A percentile compares a stretch with the other conserved stretches of the same genome.
phyloP scores from a whole-genome alignment of 2,113 vertebrate genomes.

The Oenanthe oenanthe region DNA sequence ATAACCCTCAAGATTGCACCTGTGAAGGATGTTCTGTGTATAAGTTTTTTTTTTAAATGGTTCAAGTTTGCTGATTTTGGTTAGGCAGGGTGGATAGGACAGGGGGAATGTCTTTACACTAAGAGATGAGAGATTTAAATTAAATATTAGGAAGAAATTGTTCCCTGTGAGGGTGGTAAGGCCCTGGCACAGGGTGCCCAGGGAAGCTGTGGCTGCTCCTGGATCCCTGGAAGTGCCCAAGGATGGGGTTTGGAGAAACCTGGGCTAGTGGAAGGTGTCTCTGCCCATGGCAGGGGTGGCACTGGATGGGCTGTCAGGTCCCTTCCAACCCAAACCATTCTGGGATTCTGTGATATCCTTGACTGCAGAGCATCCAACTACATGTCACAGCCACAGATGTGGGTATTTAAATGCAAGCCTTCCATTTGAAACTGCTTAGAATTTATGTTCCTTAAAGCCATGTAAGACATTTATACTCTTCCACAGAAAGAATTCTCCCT shows the following conservation, averaged over 20 bases:
- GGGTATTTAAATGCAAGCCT: not conserved
- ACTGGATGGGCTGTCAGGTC: not conserved
- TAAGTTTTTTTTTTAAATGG: not conserved
- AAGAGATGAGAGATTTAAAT: not conserved
- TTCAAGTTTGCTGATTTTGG: not conserved
- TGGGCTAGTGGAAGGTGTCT: not conserved
- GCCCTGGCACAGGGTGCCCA: not conserved
- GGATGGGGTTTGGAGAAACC: rapidly evolving
- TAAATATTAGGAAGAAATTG: not conserved
- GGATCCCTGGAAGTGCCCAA: not conserved
- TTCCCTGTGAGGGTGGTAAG: rapidly evolving
- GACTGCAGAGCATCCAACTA: not conserved
- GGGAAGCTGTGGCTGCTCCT: not conserved
- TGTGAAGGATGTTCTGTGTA: rapidly evolving
- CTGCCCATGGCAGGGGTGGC: not conserved
- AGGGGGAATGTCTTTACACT: not conserved
- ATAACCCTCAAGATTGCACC: not conserved
- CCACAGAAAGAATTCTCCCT: not conserved
- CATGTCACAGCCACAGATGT: not conserved
- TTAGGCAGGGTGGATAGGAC: not conserved
- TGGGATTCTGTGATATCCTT: not conserved
- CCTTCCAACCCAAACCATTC: not conserved
- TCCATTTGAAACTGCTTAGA: not conserved
- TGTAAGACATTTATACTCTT: not conserved
- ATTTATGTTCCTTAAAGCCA: not conserved